Evolutionary conservation across 2,888 invertebrate genomes (phyloP).

Genomic region (Diaprepes abbreviatus): DNA sequence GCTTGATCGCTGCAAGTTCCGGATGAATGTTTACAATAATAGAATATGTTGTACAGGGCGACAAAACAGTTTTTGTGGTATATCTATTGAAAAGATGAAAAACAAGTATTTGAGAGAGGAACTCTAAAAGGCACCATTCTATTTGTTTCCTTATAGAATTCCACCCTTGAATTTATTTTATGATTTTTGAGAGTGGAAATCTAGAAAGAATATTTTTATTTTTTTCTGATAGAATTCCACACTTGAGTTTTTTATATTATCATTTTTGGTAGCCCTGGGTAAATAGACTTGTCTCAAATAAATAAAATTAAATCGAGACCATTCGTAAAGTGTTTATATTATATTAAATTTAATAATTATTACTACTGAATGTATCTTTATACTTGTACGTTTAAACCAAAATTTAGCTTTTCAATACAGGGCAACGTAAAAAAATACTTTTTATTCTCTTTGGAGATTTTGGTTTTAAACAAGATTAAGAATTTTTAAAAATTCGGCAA

Average conservation of each 20-base stretch:
- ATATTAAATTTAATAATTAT: conserved; percentile 25
- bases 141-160: background rate
- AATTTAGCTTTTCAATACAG: conserved; percentile 13
- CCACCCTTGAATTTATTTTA: too few species aligned
- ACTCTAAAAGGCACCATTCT: background rate
- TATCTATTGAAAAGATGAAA: background rate
- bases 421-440: background rate
- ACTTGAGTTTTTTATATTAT: background rate
- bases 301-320: background rate
- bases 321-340: conserved; percentile 27
- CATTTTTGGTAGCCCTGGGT: conserved; percentile 7
- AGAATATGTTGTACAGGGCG: conserved; percentile 21
- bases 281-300: conserved; percentile 23
- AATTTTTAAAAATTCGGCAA: too few species aligned
- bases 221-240: too few species aligned
- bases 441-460: too few species aligned
- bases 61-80: background rate
- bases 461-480: too few species aligned
- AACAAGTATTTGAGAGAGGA: background rate
- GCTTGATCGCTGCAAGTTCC: conserved; percentile 45
- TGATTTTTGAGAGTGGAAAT: too few species aligned
- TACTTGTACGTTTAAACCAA: conserved; percentile 6
- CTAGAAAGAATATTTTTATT: too few species aligned
- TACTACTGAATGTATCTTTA: conserved; percentile 23
- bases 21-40: conserved; percentile 34